phyloP scores from a whole-genome alignment of 1,140 invertebrate genomes.

The Drosophila ohnishii region DNA sequence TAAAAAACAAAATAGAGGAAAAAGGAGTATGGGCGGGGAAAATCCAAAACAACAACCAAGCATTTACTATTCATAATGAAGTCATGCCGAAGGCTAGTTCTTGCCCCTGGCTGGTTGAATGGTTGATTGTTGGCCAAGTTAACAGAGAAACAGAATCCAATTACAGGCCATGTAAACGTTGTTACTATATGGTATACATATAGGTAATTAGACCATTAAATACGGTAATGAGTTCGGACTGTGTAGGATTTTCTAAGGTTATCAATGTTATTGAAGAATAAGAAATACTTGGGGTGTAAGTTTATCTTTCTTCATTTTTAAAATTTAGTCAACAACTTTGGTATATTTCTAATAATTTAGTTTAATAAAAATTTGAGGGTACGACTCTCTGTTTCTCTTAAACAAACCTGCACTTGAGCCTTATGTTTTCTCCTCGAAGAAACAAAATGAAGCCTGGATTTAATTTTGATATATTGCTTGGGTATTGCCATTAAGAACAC shows the following conservation, averaged over 20 bases:
- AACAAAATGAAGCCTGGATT: conserved; percentile 3
- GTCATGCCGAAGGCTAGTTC: conserved; percentile 35
- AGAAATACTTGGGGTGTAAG: not conserved
- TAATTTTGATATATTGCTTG: conserved; percentile 36
- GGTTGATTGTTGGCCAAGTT: conserved; percentile 32
- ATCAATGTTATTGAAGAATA: not conserved
- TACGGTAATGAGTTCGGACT: conserved; percentile 20
- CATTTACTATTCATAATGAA: conserved; percentile 46
- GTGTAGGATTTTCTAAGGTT: not conserved
- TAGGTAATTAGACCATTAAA: conserved; percentile 32
- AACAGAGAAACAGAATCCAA: conserved; percentile 37
- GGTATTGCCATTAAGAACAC: not conserved
- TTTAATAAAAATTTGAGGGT: not conserved
- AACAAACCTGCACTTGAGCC: not conserved
- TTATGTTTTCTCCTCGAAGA: not conserved
- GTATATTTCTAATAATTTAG: not conserved
- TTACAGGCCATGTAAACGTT: conserved; percentile 22
- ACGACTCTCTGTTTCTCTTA: not conserved
- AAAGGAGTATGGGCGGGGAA: not conserved
- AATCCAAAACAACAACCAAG: conserved; percentile 32
- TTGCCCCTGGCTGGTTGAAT: not conserved
- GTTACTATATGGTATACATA: conserved; percentile 6
- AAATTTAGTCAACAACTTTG: not conserved
- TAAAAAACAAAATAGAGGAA: conserved; percentile 23
- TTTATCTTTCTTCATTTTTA: not conserved